Percentiles rank a stretch among this genome's conserved stretches.
Conservation (phyloP, 35 echinoderm and acorn worm genomes). For the Ophioderma brevispina region DNA sequence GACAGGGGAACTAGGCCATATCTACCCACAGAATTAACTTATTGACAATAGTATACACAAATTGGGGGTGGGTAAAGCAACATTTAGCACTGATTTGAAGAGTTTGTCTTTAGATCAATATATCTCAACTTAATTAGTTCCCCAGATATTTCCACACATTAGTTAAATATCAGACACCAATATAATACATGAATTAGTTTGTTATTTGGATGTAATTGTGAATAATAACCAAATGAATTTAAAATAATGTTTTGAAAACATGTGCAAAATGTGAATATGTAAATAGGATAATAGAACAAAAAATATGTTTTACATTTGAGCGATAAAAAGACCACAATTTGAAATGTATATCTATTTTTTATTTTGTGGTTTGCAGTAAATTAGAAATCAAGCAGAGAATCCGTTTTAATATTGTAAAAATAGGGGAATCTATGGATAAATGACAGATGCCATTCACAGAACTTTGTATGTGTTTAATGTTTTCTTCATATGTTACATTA, state of each 20-base stretch:
- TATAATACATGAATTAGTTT: not conserved
- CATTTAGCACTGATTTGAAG: too few relatives aligned
- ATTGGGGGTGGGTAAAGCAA: too few relatives aligned
- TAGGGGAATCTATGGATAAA: too few relatives aligned
- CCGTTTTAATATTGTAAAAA: too few relatives aligned
- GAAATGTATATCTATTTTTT: not conserved
- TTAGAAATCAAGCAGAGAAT: too few relatives aligned
- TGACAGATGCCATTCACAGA: too few relatives aligned
- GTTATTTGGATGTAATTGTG: not conserved
- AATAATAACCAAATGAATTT: not conserved
- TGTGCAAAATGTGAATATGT: constrained; percentile 14
- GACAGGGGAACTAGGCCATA: too few relatives aligned
- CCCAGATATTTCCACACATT: not conserved
- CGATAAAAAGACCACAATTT: constrained; percentile 1
- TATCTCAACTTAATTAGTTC: not conserved
- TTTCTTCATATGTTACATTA: too few relatives aligned
- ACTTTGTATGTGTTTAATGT: too few relatives aligned
- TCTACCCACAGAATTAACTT: too few relatives aligned
- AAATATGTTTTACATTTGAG: constrained; percentile 1
- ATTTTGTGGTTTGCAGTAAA: too few relatives aligned
- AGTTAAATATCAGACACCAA: not conserved
- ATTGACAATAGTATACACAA: too few relatives aligned
- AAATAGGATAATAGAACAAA: not conserved
- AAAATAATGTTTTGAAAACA: not conserved
- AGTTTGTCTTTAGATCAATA: not conserved